Evolutionary conservation across 2,888 invertebrate species (phyloP), one percentile per base, ranked within the genome.

Genomic region (Xylota sylvarum): DNA sequence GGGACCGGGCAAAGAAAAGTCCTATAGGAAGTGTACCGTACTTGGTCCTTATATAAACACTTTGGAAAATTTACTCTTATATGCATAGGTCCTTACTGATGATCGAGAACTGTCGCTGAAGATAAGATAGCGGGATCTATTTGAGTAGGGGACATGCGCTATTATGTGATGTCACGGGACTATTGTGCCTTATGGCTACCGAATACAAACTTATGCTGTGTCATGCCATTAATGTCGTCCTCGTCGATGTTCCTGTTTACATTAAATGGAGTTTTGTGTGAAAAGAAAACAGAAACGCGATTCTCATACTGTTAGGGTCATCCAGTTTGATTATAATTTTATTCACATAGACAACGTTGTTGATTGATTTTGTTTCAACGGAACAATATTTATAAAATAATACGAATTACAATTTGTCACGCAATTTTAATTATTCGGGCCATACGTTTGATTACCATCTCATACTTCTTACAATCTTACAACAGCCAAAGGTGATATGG

Each of bases 181-280:
- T 60, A 46, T 58, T 82, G 77, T 86, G 56, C 86, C 82, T 64
- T 82, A 78, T 82, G 86, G 85, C 82, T 82, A 82, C 77, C 55
- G 86, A 77, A 78, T 14, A 58, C 32, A 64, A 62, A 85, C 65
- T 80, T 80, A 67, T 85, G 85, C 74, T 55, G 12, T 60, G 85
- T 76, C 76, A 86, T 86, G 85, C 70, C 65, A 77, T 86, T 86
- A 78, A 86, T 50, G 69, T 77, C 67, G 43, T 65, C 30, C 37
- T 74, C 40, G 60, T 65, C 50, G 77, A 46, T 58, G 55, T 72
- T 73, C 81, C 81, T 86, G 86, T 86, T 81, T 72, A 64, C 72
- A 65, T 55, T 60, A 52, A 14, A 67, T 69, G 9, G 56, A 64
- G 46, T 81, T 69, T 52, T 82, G 77, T 86, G 82, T 86, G 86